Conservation (phyloP, 1,140 invertebrate genomes). For the Calosoma granatense region DNA sequence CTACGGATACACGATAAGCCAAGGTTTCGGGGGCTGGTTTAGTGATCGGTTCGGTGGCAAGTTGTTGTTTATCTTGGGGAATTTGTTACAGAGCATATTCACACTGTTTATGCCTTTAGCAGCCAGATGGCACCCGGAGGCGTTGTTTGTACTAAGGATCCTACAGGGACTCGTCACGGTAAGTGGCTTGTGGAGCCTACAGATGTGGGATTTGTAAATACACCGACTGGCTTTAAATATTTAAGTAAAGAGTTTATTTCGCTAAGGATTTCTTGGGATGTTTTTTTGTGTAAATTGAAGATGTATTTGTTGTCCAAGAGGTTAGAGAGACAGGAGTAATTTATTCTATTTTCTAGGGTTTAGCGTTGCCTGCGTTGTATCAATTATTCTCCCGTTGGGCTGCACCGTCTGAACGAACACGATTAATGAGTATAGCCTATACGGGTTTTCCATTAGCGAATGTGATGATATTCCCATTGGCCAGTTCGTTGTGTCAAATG, state of each 20-base stretch:
- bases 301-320: too few species aligned
- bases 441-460: slow-evolving; percentile 8
- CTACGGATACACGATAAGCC: slow-evolving; percentile 1
- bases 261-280: background rate
- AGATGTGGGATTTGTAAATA: background rate
- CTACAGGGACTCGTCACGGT: background rate
- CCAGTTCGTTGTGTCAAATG: background rate
- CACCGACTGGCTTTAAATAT: background rate
- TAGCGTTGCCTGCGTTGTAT: background rate
- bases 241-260: background rate
- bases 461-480: background rate
- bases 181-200: background rate
- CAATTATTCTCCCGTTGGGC: slow-evolving; percentile 1
- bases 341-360: background rate
- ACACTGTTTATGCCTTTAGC: slow-evolving; percentile 6
- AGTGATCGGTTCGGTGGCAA: slow-evolving; percentile 10
- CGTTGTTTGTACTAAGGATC: background rate
- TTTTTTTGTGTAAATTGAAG: background rate
- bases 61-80: background rate
- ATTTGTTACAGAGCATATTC: slow-evolving; percentile 1
- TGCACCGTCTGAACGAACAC: background rate
- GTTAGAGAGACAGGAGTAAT: too few species aligned
- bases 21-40: slow-evolving; percentile 9
- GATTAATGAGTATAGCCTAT: slow-evolving; percentile 6
- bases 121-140: background rate